Percentiles rank a stretch among this genome's conserved stretches.
phyloP scores from a whole-genome alignment of 2,888 invertebrate genomes.

The Teleiodes luculella region DNA sequence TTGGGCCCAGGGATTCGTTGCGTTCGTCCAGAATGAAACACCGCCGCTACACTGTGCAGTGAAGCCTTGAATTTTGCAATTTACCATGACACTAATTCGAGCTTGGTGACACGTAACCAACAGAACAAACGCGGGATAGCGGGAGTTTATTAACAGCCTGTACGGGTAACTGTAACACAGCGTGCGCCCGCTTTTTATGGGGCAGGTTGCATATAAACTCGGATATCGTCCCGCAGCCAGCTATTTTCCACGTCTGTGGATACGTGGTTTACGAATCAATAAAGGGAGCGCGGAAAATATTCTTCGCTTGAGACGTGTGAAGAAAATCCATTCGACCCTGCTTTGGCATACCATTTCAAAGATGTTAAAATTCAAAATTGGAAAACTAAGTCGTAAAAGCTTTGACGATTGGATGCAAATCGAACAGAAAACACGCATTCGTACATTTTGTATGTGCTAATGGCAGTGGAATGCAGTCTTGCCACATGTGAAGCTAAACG shows the following conservation, averaged over 20 bases:
- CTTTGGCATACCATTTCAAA: not conserved
- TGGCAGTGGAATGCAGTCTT: constrained; percentile 41
- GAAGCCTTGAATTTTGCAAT: constrained; percentile 40
- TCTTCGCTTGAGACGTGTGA: not conserved
- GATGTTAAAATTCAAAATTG: not conserved
- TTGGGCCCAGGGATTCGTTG: constrained; percentile 30
- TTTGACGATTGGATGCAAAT: not conserved
- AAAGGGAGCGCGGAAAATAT: not conserved
- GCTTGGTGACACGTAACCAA: too few species aligned
- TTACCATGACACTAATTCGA: constrained; percentile 31
- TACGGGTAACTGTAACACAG: too few species aligned
- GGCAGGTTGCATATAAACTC: too few species aligned
- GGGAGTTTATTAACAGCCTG: too few species aligned
- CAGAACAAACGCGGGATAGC: too few species aligned
- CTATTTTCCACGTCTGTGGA: too few species aligned
- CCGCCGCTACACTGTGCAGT: constrained; percentile 22
- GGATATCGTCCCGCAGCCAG: too few species aligned
- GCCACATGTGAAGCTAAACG: constrained; percentile 31
- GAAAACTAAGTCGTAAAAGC: not conserved
- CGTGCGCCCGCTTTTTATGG: too few species aligned
- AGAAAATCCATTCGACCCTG: not conserved
- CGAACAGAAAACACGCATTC: constrained; percentile 23
- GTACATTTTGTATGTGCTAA: constrained; percentile 39
- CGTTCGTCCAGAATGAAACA: constrained; percentile 22
- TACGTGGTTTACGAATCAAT: constrained; percentile 16